Percentiles rank a stretch among this genome's conserved stretches.
These are phyloP conservation scores for Crocallis elinguaria DNA, from an alignment of 2,888 invertebrate genomes.

Conservation along the genomic window DNA sequence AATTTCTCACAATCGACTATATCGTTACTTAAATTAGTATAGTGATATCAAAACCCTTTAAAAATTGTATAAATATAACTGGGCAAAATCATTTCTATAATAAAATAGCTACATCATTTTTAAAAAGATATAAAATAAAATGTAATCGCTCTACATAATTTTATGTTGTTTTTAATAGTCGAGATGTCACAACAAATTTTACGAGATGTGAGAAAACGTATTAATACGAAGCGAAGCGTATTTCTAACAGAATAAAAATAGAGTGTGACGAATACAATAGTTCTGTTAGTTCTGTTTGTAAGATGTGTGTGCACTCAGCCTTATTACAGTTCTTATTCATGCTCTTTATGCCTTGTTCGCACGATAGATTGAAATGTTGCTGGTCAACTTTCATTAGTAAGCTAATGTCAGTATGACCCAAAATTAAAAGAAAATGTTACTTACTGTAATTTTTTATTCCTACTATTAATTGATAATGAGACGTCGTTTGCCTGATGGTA, in stretches of 20 bases:
- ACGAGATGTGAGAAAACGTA: conserved; percentile 24
- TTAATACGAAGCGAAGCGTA: conserved; percentile 2
- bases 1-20: too few relatives aligned
- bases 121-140: neutral
- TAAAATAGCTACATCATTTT: neutral
- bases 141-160: conserved; percentile 15
- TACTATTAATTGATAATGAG: too few relatives aligned
- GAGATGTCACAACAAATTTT: conserved; percentile 17
- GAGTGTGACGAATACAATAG: neutral
- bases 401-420: neutral
- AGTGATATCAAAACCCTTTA: too few relatives aligned
- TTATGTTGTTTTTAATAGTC: conserved; percentile 14
- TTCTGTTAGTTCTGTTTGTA: neutral
- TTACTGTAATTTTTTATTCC: too few relatives aligned
- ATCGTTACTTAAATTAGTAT: too few relatives aligned
- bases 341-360: neutral
- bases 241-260: neutral
- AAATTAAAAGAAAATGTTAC: too few relatives aligned
- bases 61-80: too few relatives aligned
- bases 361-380: neutral
- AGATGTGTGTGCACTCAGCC: conserved; percentile 20
- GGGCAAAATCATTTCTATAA: too few relatives aligned
- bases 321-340: conserved; percentile 19
- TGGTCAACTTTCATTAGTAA: neutral
- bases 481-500: too few relatives aligned